Conservation (phyloP, 2,113 vertebrate species). For the Microtus montanus region DNA sequence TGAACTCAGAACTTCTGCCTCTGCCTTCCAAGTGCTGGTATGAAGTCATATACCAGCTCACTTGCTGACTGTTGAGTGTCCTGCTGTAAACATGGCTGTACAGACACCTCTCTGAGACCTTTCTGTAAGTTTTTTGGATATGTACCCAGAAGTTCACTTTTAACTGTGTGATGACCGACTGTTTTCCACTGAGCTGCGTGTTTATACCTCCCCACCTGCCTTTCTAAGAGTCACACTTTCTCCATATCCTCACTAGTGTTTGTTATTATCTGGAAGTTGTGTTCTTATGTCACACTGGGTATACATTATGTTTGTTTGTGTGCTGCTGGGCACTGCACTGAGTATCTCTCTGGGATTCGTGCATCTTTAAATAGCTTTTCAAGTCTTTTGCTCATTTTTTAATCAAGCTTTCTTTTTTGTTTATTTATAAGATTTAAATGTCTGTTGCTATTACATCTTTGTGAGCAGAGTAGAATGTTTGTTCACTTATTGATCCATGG, state of each 20-base stretch:
- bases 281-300: background rate
- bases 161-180: background rate
- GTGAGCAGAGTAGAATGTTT: conserved; percentile 2
- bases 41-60: background rate
- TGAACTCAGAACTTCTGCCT: background rate
- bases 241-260: background rate
- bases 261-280: background rate
- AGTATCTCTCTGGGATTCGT: background rate
- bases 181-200: background rate
- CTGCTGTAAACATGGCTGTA: background rate
- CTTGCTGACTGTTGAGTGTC: background rate
- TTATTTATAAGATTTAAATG: background rate
- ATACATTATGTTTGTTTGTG: background rate
- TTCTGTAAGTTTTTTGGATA: background rate
- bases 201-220: background rate
- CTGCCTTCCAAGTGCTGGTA: background rate
- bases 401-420: background rate
- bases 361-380: background rate
- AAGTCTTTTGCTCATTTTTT: background rate
- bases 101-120: background rate
- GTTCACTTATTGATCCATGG: background rate
- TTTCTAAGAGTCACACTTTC: background rate
- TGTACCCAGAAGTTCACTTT: background rate
- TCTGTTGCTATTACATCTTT: background rate
- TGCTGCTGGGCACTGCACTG: background rate